Evolutionary conservation across 2,888 invertebrate species (phyloP).

Genomic region (Limnephilus marmoratus): DNA sequence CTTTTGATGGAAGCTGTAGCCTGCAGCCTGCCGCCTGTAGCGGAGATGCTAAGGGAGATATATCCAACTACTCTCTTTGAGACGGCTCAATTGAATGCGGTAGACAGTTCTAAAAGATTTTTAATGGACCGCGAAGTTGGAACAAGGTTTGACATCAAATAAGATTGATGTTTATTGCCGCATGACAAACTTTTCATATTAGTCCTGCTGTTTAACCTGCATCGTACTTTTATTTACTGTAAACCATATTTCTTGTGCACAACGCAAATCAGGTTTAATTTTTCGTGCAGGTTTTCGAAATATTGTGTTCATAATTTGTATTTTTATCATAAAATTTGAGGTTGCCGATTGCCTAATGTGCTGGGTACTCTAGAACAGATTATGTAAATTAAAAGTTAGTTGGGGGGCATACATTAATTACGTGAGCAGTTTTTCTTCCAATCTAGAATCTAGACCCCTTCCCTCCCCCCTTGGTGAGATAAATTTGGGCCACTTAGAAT

Average conservation of each 20-base stretch:
- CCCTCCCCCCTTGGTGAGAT: no score
- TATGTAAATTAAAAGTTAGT: no score
- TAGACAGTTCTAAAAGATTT: constrained; percentile 32
- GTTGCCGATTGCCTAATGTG: no score
- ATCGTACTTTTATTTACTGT: not conserved
- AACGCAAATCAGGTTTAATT: not conserved
- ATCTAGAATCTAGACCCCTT: no score
- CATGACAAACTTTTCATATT: constrained; percentile 2
- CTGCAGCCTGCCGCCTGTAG: not conserved
- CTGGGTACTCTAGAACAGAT: no score
- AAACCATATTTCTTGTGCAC: not conserved
- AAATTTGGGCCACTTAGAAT: no score
- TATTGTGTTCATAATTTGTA: not conserved
- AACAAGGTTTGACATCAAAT: constrained; percentile 9
- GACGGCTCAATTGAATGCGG: constrained; percentile 40
- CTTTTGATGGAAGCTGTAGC: constrained; percentile 30
- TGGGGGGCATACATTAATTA: no score
- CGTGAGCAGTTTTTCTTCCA: no score
- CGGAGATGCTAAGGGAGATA: constrained; percentile 19
- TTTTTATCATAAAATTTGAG: no score
- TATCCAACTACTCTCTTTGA: constrained; percentile 18
- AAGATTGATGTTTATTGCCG: constrained; percentile 12
- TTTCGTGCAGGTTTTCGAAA: not conserved
- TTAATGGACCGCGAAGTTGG: constrained; percentile 33
- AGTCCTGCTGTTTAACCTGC: not conserved